phyloP scores from a whole-genome alignment of 2,113 vertebrate genomes.

The Bubo scandiacus region DNA sequence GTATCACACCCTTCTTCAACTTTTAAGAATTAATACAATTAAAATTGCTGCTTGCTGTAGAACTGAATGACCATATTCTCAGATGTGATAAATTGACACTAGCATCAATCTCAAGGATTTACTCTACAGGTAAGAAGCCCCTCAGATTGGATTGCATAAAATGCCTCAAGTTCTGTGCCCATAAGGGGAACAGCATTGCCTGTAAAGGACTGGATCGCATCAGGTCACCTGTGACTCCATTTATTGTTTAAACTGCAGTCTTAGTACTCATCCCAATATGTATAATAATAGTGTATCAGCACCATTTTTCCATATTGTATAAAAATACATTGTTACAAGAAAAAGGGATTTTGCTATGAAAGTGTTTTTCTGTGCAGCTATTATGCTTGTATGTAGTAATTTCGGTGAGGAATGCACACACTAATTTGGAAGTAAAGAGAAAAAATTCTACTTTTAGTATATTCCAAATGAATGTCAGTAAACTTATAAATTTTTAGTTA shows the following conservation, averaged over 20 bases:
- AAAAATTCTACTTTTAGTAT: neutral
- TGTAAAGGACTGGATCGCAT: neutral
- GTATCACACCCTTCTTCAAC: neutral
- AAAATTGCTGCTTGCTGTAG: neutral
- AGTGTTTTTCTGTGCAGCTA: neutral
- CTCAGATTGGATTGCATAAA: neutral
- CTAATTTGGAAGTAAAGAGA: neutral
- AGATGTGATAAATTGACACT: neutral
- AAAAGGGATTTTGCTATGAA: neutral
- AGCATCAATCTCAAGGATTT: neutral
- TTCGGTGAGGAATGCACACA: neutral
- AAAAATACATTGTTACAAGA: neutral
- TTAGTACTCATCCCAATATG: neutral
- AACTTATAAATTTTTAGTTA: neutral
- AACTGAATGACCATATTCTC: neutral
- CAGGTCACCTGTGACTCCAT: neutral
- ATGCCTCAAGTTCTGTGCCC: neutral
- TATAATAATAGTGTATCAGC: neutral
- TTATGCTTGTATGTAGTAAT: neutral
- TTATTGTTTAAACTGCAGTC: neutral
- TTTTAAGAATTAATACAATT: neutral
- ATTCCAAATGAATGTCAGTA: neutral
- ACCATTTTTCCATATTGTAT: neutral
- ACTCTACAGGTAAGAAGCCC: neutral
- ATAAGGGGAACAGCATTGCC: neutral